phyloP scores from a whole-genome alignment of 2,888 invertebrate species.

The Synergus gifuensis region DNA sequence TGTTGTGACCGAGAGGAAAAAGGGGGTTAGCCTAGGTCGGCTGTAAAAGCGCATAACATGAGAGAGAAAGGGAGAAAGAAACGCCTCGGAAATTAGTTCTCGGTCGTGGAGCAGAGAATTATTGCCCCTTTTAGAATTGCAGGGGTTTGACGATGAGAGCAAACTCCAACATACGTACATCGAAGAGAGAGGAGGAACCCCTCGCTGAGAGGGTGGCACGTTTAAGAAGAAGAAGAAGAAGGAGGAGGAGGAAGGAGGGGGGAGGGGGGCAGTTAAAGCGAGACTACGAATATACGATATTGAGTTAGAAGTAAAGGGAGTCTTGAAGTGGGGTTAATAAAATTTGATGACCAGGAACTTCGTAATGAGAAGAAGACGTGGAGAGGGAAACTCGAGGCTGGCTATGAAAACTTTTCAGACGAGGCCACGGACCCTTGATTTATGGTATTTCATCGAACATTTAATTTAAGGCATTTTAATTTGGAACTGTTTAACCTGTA shows the following conservation, averaged over 20 bases:
- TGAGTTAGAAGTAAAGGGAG: constrained; percentile 70
- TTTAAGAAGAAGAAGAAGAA: constrained; percentile 44
- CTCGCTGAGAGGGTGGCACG: constrained; percentile 55
- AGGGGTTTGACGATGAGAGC: constrained; percentile 8
- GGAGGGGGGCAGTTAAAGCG: constrained; percentile 69
- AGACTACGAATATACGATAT: constrained; percentile 73
- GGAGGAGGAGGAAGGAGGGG: constrained; percentile 35
- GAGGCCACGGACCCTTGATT: constrained; percentile 63
- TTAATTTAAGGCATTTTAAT: no score
- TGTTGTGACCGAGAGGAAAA: constrained; percentile 3
- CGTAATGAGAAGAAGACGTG: constrained; percentile 71
- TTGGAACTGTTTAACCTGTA: neutral
- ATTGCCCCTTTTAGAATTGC: constrained; percentile 66
- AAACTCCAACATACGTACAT: constrained; percentile 17
- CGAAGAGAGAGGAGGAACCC: constrained; percentile 48
- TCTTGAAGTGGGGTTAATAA: constrained; percentile 74
- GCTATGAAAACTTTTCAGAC: constrained; percentile 74
- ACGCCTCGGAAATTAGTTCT: constrained; percentile 69
- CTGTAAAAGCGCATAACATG: constrained; percentile 56
- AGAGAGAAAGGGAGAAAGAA: constrained; percentile 44
- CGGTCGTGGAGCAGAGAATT: constrained; percentile 66
- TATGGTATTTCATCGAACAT: constrained; percentile 65
- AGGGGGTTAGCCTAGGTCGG: constrained; percentile 49
- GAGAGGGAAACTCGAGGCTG: constrained; percentile 53
- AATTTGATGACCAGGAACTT: constrained; percentile 76